Base-by-base conservation (phyloP, 2,113 vertebrate species). In the Mirounga angustirostris region DNA sequence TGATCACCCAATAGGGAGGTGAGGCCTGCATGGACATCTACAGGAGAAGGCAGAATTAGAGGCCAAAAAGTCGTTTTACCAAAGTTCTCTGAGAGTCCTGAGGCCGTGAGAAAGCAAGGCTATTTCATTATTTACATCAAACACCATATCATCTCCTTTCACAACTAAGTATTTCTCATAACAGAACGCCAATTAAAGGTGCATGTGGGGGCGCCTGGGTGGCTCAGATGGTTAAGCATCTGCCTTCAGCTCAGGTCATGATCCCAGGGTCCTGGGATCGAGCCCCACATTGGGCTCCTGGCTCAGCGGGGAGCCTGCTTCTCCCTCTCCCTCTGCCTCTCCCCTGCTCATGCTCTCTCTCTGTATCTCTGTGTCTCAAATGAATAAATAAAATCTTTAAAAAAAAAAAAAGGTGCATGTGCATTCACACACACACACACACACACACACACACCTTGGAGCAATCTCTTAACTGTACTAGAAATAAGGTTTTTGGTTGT, bases 131-230 rank as follows among this genome's bases (percentile, higher is more conserved):
- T 61, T 33, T 65, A 36, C 24, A 67, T 79, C n/a, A 74, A 88
- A 81, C 59, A 46, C 21, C 81, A 59, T 5, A n/a, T 4, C 50
- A 59, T 43, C 12, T 88, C 59, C 46, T 94, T 76, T 52, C 54
- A 65, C 22, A 83, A 56, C 40, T 84, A 91, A 91, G 22, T 76
- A 50, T 92, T 85, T 91, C 73, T 89, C 71, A 36, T 67, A 69
- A 52, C 26, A 94, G 69, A 30, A 71, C 40, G 58, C 11, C 46
- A 87, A 22, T 13, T 59, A 12, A 13, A 10, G 9, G 50, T 30
- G 46, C 15, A 13, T 4, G 18, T 5, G 65, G 40, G 40, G 40
- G 40, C 40, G 40, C 40, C 40, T 40, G 40, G 40, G 40, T 40
- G 40, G 40, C 40, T 40, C 40, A 40, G 40, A 40, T 40, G 40